A percentile compares a stretch with the other conserved stretches of the same genome.
Evolutionary conservation across 2,797 vertebrate genomes (phyloP).

Genomic region (Tragopan temminckii): DNA sequence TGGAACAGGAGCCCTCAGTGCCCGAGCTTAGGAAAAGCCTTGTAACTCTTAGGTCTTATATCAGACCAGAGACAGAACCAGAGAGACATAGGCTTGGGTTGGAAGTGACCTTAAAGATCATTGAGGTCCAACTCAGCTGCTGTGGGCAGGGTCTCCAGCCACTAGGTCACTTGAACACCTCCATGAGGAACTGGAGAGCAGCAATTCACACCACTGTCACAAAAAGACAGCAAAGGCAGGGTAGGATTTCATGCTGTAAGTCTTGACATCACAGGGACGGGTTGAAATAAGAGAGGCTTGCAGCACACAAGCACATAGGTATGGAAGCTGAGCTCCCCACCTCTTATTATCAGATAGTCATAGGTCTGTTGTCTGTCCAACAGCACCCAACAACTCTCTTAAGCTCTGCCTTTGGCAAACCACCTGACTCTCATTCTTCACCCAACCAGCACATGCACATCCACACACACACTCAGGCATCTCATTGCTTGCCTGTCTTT

Average conservation of each 20-base stretch:
- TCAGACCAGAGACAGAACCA: too few species aligned
- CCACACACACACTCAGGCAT: too few species aligned
- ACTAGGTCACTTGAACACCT: too few species aligned
- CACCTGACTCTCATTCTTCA: background rate
- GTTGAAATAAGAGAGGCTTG: background rate
- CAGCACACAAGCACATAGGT: rapidly evolving
- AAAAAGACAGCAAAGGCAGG: rapidly evolving
- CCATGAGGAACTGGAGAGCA: background rate
- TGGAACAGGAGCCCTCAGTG: background rate
- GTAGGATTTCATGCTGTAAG: background rate
- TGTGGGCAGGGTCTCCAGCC: too few species aligned
- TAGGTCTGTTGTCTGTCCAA: background rate
- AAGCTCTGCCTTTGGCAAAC: background rate
- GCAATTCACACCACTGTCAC: background rate
- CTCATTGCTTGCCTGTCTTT: background rate
- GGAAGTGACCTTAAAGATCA: too few species aligned
- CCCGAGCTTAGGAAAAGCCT: background rate
- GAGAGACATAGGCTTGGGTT: too few species aligned
- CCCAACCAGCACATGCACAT: rapidly evolving
- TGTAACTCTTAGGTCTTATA: background rate
- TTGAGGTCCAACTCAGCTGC: too few species aligned
- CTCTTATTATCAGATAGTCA: rapidly evolving
- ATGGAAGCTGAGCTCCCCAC: background rate
- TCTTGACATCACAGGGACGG: background rate
- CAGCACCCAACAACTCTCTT: background rate